phyloP scores from a whole-genome alignment of 2,113 vertebrate genomes.

The Haliaeetus leucogaster region DNA sequence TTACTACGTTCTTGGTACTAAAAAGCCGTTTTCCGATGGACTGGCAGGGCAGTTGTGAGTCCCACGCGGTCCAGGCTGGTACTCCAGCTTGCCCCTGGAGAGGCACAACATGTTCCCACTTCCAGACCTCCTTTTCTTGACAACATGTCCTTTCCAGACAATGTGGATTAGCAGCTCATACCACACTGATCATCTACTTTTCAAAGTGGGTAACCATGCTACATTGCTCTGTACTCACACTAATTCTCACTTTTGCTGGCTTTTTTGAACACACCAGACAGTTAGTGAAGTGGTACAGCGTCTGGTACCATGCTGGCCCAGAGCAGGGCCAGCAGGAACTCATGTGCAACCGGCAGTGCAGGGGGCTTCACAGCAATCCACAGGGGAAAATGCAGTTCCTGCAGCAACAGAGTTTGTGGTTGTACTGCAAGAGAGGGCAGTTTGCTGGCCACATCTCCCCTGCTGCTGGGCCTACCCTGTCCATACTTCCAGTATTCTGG shows the following conservation, averaged over 20 bases:
- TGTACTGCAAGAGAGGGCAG: background rate
- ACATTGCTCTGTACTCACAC: background rate
- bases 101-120: background rate
- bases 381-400: background rate
- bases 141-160: background rate
- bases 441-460: background rate
- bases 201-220: background rate
- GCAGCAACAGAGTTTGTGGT: background rate
- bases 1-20: background rate
- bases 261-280: background rate
- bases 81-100: background rate
- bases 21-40: background rate
- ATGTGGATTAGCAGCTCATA: background rate
- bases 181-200: background rate
- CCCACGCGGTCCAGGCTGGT: accelerated
- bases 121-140: background rate
- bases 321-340: background rate
- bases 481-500: no score
- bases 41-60: background rate
- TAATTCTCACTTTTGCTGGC: background rate
- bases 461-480: background rate
- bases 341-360: background rate
- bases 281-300: background rate
- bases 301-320: background rate
- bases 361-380: background rate